A percentile compares a stretch with the other conserved stretches of the same genome.
Evolutionary conservation across 2,888 invertebrate species (phyloP).

Genomic region (Andrena camellia): DNA sequence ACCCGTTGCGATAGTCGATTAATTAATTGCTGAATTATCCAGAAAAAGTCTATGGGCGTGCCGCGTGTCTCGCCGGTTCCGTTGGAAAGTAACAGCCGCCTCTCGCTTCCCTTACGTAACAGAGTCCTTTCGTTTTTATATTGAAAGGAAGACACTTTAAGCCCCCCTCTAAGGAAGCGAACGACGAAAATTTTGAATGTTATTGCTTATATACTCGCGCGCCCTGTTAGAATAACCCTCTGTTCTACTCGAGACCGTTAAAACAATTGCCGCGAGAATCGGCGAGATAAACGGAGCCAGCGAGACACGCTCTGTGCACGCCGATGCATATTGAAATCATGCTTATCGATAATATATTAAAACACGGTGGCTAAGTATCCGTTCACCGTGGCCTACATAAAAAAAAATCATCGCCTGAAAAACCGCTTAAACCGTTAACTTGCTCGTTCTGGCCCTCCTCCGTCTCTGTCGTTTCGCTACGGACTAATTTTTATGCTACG

Average conservation of each 20-base stretch:
- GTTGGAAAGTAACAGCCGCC: background rate
- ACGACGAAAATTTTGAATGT: background rate
- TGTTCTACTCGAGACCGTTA: background rate
- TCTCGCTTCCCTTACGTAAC: background rate
- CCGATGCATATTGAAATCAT: conserved; percentile 25
- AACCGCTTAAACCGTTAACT: conserved; percentile 10
- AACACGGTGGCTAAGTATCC: conserved; percentile 10
- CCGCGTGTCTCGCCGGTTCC: background rate
- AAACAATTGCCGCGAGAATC: background rate
- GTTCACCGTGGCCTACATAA: conserved; percentile 31
- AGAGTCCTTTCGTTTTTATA: background rate
- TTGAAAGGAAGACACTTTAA: background rate
- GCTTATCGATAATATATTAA: conserved; percentile 26
- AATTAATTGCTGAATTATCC: conserved; percentile 10
- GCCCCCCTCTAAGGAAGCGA: background rate
- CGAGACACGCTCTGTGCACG: background rate
- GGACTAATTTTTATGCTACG: conserved; percentile 40
- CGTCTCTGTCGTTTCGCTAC: background rate
- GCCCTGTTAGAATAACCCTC: background rate
- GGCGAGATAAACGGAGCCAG: background rate
- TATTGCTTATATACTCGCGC: background rate
- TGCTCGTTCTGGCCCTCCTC: background rate
- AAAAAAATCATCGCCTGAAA: conserved; percentile 29
- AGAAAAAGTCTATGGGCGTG: conserved; percentile 19
- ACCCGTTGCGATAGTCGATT: conserved; percentile 34